Percentiles rank a stretch among this genome's conserved stretches.
Conservation (phyloP, 2,888 invertebrate species). For the Anorthoa munda region DNA sequence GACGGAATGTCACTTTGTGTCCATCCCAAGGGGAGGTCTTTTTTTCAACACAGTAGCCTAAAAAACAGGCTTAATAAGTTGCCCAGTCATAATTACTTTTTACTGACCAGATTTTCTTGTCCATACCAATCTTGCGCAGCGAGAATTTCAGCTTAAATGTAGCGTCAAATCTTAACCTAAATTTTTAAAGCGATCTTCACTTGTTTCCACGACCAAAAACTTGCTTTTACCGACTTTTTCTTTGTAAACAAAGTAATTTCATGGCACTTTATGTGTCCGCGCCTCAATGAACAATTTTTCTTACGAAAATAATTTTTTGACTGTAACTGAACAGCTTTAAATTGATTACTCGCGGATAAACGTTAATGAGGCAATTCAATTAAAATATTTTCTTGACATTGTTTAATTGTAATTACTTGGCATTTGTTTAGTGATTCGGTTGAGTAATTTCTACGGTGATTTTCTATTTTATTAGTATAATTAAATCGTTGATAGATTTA, state of each 20-base stretch:
- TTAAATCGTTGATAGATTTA: slow-evolving; percentile 14
- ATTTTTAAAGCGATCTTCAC: slow-evolving; percentile 25
- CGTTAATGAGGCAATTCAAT: slow-evolving; percentile 34
- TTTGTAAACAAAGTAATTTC: slow-evolving; percentile 44
- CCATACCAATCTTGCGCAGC: not conserved
- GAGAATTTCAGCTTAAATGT: slow-evolving; percentile 13
- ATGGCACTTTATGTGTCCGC: slow-evolving; percentile 31
- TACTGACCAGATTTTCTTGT: not conserved
- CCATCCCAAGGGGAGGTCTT: too few species aligned
- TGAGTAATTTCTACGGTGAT: slow-evolving; percentile 15
- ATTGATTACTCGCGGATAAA: slow-evolving; percentile 43
- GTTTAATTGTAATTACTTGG: slow-evolving; percentile 47
- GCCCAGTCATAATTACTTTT: not conserved
- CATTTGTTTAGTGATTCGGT: slow-evolving; percentile 21
- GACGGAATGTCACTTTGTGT: too few species aligned
- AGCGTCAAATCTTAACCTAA: slow-evolving; percentile 23
- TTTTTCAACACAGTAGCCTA: not conserved
- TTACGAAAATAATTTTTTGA: slow-evolving; percentile 25
- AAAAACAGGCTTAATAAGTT: not conserved
- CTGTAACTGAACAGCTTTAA: slow-evolving; percentile 22
- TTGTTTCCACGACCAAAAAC: slow-evolving; percentile 29
- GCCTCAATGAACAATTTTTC: slow-evolving; percentile 42
- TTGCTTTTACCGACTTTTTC: slow-evolving; percentile 40
- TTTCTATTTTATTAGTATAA: slow-evolving; percentile 14
- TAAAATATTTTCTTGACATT: slow-evolving; percentile 46